A percentile compares a stretch with the other conserved stretches of the same genome.
Evolutionary conservation across 2,113 vertebrate genomes (phyloP).

Genomic region (Lanius collurio): DNA sequence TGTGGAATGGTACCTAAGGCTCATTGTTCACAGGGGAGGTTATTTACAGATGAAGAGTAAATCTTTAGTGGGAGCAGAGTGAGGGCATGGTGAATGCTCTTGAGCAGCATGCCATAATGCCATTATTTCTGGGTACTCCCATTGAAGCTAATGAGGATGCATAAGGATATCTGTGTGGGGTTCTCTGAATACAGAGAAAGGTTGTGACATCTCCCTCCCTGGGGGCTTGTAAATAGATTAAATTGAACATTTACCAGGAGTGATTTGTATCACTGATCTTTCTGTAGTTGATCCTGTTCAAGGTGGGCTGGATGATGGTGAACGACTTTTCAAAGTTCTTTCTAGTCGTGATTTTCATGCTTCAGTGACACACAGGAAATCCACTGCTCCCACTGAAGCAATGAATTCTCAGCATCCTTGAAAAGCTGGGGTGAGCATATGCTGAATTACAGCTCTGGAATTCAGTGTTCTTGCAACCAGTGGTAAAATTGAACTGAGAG

Average conservation of each 20-base stretch:
- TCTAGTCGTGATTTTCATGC: not conserved
- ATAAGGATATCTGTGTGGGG: not conserved
- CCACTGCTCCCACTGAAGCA: not conserved
- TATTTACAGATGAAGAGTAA: not conserved
- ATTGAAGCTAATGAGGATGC: not conserved
- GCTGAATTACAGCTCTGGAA: not conserved
- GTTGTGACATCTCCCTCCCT: not conserved
- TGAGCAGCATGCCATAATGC: not conserved
- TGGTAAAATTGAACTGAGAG: not conserved
- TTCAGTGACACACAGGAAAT: not conserved
- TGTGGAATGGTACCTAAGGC: not conserved
- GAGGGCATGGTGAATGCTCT: not conserved
- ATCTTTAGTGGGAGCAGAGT: not conserved
- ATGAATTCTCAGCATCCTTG: constrained; percentile 10
- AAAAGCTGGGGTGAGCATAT: not conserved
- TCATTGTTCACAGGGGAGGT: not conserved
- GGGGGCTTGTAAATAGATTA: not conserved
- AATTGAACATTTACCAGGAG: not conserved
- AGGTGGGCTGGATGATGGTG: not conserved
- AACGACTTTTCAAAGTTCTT: not conserved
- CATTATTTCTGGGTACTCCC: not conserved
- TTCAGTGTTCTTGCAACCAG: not conserved
- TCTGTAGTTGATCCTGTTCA: not conserved
- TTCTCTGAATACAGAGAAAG: not conserved
- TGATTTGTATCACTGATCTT: not conserved